phyloP scores from a whole-genome alignment of 2,113 vertebrate species.

The Synchiropus splendidus region DNA sequence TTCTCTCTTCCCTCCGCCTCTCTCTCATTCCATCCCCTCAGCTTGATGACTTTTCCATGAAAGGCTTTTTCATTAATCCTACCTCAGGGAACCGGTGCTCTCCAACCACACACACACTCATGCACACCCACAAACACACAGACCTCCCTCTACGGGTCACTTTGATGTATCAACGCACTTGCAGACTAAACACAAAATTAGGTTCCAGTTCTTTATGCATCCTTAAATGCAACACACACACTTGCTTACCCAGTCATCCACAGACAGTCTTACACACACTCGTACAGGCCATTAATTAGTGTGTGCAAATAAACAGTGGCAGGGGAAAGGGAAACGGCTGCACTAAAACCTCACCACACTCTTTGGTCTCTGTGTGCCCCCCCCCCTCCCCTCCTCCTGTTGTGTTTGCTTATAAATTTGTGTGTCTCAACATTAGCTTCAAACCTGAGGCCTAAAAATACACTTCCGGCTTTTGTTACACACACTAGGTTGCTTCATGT shows the following conservation, averaged over 20 bases:
- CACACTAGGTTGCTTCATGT: constrained; percentile 32
- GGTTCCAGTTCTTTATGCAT: constrained; percentile 46
- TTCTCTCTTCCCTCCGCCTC: constrained; percentile 55
- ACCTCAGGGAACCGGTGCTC: constrained; percentile 70
- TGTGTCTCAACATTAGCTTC: constrained; percentile 38
- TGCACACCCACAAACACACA: constrained; percentile 19
- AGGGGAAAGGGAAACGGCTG: constrained; percentile 57
- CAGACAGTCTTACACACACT: too few species aligned
- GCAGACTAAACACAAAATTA: constrained; percentile 66
- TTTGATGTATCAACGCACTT: constrained; percentile 62
- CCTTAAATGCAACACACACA: constrained; percentile 21
- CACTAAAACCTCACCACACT: constrained; percentile 41
- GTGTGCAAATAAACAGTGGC: constrained; percentile 58
- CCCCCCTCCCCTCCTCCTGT: too few species aligned
- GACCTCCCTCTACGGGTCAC: constrained; percentile 55
- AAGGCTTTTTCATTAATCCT: constrained; percentile 76
- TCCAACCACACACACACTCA: constrained; percentile 50
- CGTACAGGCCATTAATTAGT: constrained; percentile 59
- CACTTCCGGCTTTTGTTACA: constrained; percentile 59
- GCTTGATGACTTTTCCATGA: constrained; percentile 76
- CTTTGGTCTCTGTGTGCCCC: constrained; percentile 53
- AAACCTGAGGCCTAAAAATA: constrained; percentile 52
- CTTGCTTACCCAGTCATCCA: constrained; percentile 15
- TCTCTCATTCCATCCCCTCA: constrained; percentile 67
- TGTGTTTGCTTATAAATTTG: constrained; percentile 34